Conservation (phyloP, 1,140 invertebrate species). For the Drosophila fuyamai region DNA sequence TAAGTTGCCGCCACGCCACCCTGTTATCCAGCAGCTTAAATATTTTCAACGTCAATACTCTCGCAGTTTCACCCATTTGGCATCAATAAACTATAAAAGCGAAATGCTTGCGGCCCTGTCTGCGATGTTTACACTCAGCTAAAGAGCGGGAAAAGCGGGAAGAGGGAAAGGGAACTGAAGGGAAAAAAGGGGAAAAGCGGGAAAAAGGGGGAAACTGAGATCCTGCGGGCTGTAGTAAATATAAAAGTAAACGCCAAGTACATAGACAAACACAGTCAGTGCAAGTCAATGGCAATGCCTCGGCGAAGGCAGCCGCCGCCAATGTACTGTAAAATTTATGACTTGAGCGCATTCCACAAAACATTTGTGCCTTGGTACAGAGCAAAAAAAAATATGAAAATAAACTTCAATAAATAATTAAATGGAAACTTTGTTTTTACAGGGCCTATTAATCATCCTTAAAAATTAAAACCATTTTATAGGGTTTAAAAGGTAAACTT, state of each 20-base stretch:
- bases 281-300: conserved; percentile 70
- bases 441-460: no score
- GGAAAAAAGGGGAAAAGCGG: conserved; percentile 5
- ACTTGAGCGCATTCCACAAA: conserved; percentile 79
- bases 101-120: conserved; percentile 70
- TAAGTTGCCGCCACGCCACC: conserved; percentile 40
- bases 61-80: conserved; percentile 71
- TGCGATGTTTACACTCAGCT: conserved; percentile 52
- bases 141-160: conserved; percentile 7
- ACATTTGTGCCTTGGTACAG: conserved; percentile 69
- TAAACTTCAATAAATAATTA: no score
- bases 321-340: conserved; percentile 79
- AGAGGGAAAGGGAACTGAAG: conserved; percentile 6
- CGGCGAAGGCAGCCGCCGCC: conserved; percentile 34
- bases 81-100: conserved; percentile 83
- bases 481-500: no score
- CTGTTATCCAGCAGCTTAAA: conserved; percentile 59
- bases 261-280: conserved; percentile 75
- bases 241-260: conserved; percentile 71
- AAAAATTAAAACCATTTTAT: no score
- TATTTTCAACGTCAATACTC: conserved; percentile 77
- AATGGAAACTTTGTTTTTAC: no score
- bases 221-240: conserved; percentile 65
- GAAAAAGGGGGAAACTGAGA: conserved; percentile 3
- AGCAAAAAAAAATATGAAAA: background rate